Base-by-base conservation (phyloP, 2,888 invertebrate genomes). In the Scaeva pyrastri region DNA sequence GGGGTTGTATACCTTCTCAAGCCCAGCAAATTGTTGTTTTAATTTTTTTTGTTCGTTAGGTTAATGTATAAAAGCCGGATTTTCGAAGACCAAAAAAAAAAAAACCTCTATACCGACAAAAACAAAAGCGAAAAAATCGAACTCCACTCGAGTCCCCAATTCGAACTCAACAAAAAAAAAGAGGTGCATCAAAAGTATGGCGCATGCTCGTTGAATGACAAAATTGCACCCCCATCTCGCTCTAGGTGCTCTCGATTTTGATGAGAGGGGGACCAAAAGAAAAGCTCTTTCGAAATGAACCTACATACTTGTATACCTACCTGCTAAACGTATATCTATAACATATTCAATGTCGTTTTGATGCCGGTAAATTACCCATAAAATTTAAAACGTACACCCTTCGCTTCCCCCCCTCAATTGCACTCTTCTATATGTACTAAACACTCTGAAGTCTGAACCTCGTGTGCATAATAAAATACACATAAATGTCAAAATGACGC, bases 51-150 rank as follows among this genome's bases (percentile, higher is more conserved):
- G n/a, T n/a, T n/a, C n/a, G n/a, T 58, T 85, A 75, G 84, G 71
- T 76, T 84, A 83, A 60, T 70, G 55, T 73, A n/a, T n/a, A 66
- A 84, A 76, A 79, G 84, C 84, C 84, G 84, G 84, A 84, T 76
- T 85, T 85, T 79, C 79, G 79, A 76, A 71, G 36, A 45, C 7
- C 39, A 56, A 8, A 45, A 26, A 56, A 31, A 48, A 39, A 60
- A 58, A 50, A 2, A 16, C 19, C 26, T 50, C 5, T 43, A 43
- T 11, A 50, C 39, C 41, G 68, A 74, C 56, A 60, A 72, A 78
- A 74, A 70, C 41, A 71, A 56, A 43, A 68, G 68, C 48, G 39
- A 79, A 72, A 75, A 85, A 85, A 85, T 85, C 84, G 84, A 85
- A 85, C 71, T 76, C 84, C 72, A 68, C 68, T 68, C 52, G 21